Conservation (phyloP, 2,888 invertebrate genomes). For the Drosophila sordidapex region DNA sequence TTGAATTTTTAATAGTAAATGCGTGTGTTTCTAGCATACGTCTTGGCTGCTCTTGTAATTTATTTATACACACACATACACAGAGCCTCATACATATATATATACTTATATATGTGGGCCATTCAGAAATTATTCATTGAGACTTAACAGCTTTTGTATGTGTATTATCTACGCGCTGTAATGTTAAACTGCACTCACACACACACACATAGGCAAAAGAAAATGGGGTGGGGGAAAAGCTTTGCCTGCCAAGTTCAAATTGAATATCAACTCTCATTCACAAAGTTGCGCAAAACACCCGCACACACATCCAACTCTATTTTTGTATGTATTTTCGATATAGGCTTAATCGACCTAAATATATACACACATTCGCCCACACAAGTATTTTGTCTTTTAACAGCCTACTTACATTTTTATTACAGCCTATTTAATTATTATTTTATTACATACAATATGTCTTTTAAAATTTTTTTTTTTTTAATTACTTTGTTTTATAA, state of each 20-base stretch:
- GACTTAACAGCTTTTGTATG: background rate
- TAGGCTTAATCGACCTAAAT: slow-evolving; percentile 1
- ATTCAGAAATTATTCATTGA: slow-evolving; percentile 1
- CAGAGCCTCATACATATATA: background rate
- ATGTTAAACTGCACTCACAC: background rate
- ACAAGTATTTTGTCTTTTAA: background rate
- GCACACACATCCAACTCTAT: background rate
- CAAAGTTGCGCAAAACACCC: slow-evolving; percentile 1
- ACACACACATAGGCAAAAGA: background rate
- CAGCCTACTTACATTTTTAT: slow-evolving; percentile 17
- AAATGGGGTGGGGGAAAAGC: background rate
- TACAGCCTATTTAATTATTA: slow-evolving; percentile 1
- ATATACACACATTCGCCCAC: background rate
- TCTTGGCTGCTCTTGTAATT: background rate
- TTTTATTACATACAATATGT: background rate
- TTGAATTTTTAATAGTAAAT: background rate
- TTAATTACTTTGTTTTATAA: slow-evolving; percentile 3
- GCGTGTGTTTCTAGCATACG: background rate
- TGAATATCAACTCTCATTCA: background rate
- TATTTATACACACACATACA: background rate
- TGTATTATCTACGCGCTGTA: background rate
- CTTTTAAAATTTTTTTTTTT: background rate
- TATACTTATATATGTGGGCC: background rate
- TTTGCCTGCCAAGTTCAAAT: background rate
- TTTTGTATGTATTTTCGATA: background rate